Conservation (phyloP, 2,113 vertebrate genomes). For the Mystacornis crossleyi region DNA sequence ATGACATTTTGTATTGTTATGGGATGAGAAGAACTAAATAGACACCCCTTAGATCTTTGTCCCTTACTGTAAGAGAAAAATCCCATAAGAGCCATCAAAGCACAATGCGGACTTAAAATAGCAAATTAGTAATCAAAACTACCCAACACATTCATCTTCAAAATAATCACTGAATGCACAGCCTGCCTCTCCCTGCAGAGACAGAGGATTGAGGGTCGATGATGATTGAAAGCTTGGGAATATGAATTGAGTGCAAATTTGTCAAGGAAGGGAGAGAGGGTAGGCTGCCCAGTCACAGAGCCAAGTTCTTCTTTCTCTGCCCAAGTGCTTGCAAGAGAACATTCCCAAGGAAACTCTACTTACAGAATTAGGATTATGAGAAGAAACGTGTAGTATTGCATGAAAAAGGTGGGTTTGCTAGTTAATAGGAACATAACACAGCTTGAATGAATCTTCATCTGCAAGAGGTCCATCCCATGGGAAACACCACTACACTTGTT, state of each 20-base stretch:
- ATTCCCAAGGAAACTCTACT: not conserved
- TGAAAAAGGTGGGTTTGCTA: not conserved
- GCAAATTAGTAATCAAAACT: slow-evolving; percentile 71
- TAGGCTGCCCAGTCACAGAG: not conserved
- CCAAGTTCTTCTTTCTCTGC: not conserved
- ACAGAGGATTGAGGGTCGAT: not conserved
- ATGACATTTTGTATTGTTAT: slow-evolving; percentile 71
- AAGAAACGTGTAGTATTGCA: not conserved
- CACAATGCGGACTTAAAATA: slow-evolving; percentile 71
- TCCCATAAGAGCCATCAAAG: slow-evolving; percentile 71
- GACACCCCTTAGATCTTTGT: slow-evolving; percentile 56
- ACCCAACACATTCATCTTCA: slow-evolving; percentile 60
- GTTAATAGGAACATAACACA: not conserved
- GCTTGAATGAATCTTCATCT: not conserved
- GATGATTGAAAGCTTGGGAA: not conserved
- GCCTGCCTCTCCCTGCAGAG: not conserved
- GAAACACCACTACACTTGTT: not conserved
- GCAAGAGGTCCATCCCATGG: not conserved
- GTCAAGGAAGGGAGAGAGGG: not conserved
- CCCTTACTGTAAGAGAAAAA: slow-evolving; percentile 56
- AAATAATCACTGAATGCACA: slow-evolving; percentile 19
- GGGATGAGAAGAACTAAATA: slow-evolving; percentile 73
- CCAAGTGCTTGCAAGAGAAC: not conserved
- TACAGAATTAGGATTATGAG: not conserved
- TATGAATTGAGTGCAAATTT: slow-evolving; percentile 12